These are phyloP conservation scores for Littorina saxatilis DNA, from an alignment of 1,140 invertebrate genomes.

Conservation along the genomic window DNA sequence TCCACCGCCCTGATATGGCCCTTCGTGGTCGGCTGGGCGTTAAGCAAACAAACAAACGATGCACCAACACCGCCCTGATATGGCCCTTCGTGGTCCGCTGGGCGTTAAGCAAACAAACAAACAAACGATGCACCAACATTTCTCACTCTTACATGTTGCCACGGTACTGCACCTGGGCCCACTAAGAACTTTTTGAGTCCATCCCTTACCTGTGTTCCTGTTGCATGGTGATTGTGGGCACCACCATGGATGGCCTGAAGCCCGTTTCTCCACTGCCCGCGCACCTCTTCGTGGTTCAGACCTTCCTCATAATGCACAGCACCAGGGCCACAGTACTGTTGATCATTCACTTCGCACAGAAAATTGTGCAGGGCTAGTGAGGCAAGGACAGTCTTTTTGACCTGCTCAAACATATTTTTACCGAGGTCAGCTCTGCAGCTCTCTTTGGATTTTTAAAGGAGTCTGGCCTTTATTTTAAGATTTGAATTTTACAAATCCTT, in stretches of 20 bases:
- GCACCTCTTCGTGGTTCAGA: background rate
- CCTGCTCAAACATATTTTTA: background rate
- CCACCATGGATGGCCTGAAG: background rate
- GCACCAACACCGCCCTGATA: too few relatives aligned
- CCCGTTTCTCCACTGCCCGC: conserved; percentile 3
- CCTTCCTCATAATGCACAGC: background rate
- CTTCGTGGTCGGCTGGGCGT: too few relatives aligned
- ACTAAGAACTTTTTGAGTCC: background rate
- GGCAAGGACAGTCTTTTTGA: conserved; percentile 22
- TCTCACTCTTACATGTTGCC: background rate
- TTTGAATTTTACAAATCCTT: too few relatives aligned
- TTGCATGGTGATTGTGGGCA: background rate
- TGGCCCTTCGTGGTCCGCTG: too few relatives aligned
- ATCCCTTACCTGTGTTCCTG: conserved; percentile 1
- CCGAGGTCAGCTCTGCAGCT: too few relatives aligned
- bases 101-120: too few relatives aligned
- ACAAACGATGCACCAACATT: background rate
- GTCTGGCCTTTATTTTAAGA: too few relatives aligned
- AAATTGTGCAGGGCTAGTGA: conserved; percentile 20
- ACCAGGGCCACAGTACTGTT: conserved; percentile 18
- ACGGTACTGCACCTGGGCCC: background rate
- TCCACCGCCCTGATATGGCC: too few relatives aligned
- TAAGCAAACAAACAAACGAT: too few relatives aligned
- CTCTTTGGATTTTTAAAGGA: too few relatives aligned
- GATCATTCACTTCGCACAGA: conserved; percentile 5